A percentile compares a stretch with the other conserved stretches of the same genome.
Evolutionary conservation across 2,797 vertebrate species (phyloP).

Genomic region (Varecia variegata): DNA sequence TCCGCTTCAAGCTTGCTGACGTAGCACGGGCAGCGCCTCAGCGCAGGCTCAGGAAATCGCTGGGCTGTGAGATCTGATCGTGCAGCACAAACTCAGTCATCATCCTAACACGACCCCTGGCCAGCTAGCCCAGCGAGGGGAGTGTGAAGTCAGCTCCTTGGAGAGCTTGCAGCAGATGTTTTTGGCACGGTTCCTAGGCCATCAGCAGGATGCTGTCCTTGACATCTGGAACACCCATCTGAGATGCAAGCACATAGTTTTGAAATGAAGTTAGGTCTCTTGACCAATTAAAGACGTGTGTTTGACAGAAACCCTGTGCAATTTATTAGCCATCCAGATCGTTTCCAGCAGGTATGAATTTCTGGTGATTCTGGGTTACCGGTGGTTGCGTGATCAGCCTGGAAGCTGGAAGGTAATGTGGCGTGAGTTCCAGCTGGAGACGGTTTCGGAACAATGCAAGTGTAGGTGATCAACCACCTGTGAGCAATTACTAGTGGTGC

Average conservation of each 20-base stretch:
- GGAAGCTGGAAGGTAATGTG: conserved; percentile 53
- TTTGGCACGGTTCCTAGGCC: conserved; percentile 74
- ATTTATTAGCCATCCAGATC: conserved; percentile 72
- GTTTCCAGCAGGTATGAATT: conserved; percentile 77
- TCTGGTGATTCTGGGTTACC: conserved; percentile 62
- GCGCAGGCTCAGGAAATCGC: not conserved
- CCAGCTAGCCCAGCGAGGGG: conserved; percentile 51
- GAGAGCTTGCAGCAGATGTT: conserved; percentile 71
- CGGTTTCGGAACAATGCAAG: conserved; percentile 41
- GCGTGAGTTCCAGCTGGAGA: conserved; percentile 48
- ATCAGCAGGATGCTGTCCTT: conserved; percentile 67
- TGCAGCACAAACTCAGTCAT: conserved; percentile 44
- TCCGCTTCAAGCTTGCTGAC: not conserved
- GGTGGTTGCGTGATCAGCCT: conserved; percentile 45
- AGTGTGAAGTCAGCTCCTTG: conserved; percentile 73
- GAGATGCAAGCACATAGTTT: conserved; percentile 75
- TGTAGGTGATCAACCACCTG: conserved; percentile 10
- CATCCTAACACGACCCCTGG: not conserved
- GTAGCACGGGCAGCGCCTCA: not conserved
- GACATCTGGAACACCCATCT: conserved; percentile 81
- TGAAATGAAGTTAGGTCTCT: conserved; percentile 77
- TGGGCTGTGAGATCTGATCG: conserved; percentile 55
- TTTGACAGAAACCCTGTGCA: conserved; percentile 76
- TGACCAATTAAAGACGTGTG: conserved; percentile 67
- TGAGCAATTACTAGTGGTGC: not conserved